phyloP scores from a whole-genome alignment of 2,888 invertebrate genomes.

The Eumerus sabulonum region DNA sequence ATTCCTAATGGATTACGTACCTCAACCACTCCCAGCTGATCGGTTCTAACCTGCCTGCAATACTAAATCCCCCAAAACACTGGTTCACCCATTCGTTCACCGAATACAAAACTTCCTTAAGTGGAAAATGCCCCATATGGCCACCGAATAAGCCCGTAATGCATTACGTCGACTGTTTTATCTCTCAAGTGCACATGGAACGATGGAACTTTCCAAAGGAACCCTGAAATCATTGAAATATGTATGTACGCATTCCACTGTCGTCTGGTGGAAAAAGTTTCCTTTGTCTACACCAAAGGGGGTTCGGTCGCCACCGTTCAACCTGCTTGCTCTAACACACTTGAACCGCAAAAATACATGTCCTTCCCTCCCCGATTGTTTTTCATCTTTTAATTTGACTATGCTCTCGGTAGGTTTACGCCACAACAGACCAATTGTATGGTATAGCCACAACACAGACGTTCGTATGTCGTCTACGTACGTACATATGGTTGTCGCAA shows the following conservation, averaged over 20 bases:
- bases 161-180: slow-evolving; percentile 42
- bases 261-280: slow-evolving; percentile 23
- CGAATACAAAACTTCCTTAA: slow-evolving; percentile 33
- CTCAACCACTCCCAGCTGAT: not conserved
- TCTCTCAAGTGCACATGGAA: slow-evolving; percentile 30
- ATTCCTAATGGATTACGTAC: slow-evolving; percentile 23
- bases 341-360: slow-evolving; percentile 47
- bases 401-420: slow-evolving; percentile 18
- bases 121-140: slow-evolving; percentile 60
- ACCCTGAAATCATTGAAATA: slow-evolving; percentile 3
- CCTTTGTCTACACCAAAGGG: slow-evolving; percentile 29
- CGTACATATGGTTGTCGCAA: no score
- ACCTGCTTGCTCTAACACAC: not conserved
- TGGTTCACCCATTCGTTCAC: not conserved
- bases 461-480: not conserved
- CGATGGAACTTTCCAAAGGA: slow-evolving; percentile 12
- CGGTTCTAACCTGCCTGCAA: slow-evolving; percentile 17
- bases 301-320: not conserved
- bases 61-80: slow-evolving; percentile 4
- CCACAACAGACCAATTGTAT: slow-evolving; percentile 42
- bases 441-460: slow-evolving; percentile 2
- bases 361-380: slow-evolving; percentile 39
- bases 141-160: slow-evolving; percentile 46
- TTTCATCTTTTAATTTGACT: slow-evolving; percentile 59
- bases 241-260: slow-evolving; percentile 8